Percentiles rank a stretch among this genome's conserved stretches.
phyloP scores from a whole-genome alignment of 2,113 vertebrate genomes.

The Sphaerodactylus townsendi region DNA sequence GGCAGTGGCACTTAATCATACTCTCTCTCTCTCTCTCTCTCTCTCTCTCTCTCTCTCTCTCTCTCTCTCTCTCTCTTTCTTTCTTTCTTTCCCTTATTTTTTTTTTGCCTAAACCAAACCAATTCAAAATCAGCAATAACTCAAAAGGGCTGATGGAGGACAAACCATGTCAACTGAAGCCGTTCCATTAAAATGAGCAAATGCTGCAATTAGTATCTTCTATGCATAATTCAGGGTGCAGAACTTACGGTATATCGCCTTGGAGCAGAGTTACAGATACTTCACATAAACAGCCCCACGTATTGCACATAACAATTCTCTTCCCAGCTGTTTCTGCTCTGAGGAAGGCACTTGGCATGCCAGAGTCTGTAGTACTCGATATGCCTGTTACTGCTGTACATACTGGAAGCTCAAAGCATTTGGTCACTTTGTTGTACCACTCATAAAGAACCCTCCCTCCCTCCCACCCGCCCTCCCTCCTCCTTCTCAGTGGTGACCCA shows the following conservation, averaged over 20 bases:
- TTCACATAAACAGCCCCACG: background rate
- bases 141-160: too few relatives aligned
- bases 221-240: background rate
- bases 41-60: too few relatives aligned
- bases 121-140: too few relatives aligned
- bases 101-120: too few relatives aligned
- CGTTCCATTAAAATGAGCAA: background rate
- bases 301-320: background rate
- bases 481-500: too few relatives aligned
- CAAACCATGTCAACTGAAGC: too few relatives aligned
- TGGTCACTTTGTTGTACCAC: background rate
- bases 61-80: too few relatives aligned
- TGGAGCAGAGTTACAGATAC: background rate
- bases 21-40: too few relatives aligned
- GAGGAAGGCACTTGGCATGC: background rate
- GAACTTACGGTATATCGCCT: background rate
- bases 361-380: background rate
- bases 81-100: too few relatives aligned
- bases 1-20: too few relatives aligned
- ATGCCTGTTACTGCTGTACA: background rate
- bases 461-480: too few relatives aligned
- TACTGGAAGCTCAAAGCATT: background rate
- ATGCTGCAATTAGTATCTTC: background rate
- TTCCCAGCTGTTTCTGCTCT: background rate
- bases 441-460: background rate